Evolutionary conservation across 2,888 invertebrate genomes (phyloP).

Genomic region (Ashinkailepas kermadecensis): DNA sequence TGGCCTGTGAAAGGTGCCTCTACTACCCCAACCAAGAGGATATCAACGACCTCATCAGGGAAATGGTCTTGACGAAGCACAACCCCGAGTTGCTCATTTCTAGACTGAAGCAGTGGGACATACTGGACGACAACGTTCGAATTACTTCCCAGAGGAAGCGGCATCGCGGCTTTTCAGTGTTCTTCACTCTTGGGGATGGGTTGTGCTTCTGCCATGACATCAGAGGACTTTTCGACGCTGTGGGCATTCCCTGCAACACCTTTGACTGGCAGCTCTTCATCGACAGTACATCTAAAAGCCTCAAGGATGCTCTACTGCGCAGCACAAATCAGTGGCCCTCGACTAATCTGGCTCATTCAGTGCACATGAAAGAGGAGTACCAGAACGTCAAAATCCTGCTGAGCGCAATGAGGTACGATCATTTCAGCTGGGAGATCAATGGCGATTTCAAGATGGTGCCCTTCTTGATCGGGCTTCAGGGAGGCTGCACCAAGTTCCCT

Average conservation of each 20-base stretch:
- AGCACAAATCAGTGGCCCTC: too few relatives aligned
- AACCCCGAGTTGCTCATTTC: not conserved
- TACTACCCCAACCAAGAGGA: too few relatives aligned
- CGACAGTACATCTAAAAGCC: slow-evolving; percentile 30
- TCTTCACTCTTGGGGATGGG: not conserved
- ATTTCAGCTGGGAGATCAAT: slow-evolving; percentile 35
- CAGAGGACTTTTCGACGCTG: not conserved
- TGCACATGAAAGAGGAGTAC: slow-evolving; percentile 37
- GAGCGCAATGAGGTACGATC: slow-evolving; percentile 35
- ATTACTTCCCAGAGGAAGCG: not conserved
- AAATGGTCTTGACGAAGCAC: not conserved
- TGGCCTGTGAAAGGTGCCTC: too few relatives aligned
- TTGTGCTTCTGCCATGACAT: not conserved
- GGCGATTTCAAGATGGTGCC: slow-evolving; percentile 38
- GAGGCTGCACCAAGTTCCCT: slow-evolving; percentile 32
- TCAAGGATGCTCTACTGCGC: too few relatives aligned
- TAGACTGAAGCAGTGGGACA: not conserved
- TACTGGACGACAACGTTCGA: not conserved
- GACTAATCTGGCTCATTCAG: slow-evolving; percentile 36
- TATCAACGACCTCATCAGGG: too few relatives aligned
- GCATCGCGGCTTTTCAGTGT: not conserved
- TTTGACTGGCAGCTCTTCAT: not conserved
- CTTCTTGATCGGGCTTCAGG: slow-evolving; percentile 34
- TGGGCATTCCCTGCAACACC: not conserved
- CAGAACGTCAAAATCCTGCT: slow-evolving; percentile 37